phyloP scores from a whole-genome alignment of 1,140 invertebrate genomes.

The Temnothorax nylanderi region DNA sequence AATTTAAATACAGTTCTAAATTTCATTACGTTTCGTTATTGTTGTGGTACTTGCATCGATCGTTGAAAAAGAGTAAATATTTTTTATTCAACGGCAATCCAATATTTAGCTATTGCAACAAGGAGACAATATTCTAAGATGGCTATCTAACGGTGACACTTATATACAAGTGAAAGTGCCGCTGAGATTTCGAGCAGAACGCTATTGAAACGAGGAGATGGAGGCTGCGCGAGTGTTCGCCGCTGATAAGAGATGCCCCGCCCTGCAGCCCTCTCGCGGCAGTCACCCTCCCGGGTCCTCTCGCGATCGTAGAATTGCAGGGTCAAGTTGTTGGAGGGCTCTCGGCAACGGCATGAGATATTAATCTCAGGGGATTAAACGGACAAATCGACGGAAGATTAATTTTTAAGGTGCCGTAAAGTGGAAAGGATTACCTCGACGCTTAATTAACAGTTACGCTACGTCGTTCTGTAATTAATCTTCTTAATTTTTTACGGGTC shows the following conservation, averaged over 20 bases:
- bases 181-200: conserved; percentile 41
- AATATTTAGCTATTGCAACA: conserved; percentile 15
- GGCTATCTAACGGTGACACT: conserved; percentile 54
- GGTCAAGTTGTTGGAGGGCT: conserved; percentile 73
- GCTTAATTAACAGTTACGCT: conserved; percentile 71
- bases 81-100: not conserved
- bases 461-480: conserved; percentile 40
- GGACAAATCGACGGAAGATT: conserved; percentile 78
- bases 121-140: conserved; percentile 58
- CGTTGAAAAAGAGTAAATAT: not conserved
- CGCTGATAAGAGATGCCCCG: conserved; percentile 79
- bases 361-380: conserved; percentile 78
- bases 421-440: conserved; percentile 67
- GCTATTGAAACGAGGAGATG: conserved; percentile 55
- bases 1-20: not conserved
- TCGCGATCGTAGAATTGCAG: conserved; percentile 59
- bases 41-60: not conserved
- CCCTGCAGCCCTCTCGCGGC: conserved; percentile 62
- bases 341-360: conserved; percentile 69
- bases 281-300: conserved; percentile 48
- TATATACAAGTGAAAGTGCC: conserved; percentile 47
- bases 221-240: conserved; percentile 78
- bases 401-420: conserved; percentile 75
- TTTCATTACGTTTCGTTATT: not conserved
- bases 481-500: not conserved